Evolutionary conservation across 2,888 invertebrate genomes (phyloP).

Genomic region (Zhuqinia jingwanae): DNA sequence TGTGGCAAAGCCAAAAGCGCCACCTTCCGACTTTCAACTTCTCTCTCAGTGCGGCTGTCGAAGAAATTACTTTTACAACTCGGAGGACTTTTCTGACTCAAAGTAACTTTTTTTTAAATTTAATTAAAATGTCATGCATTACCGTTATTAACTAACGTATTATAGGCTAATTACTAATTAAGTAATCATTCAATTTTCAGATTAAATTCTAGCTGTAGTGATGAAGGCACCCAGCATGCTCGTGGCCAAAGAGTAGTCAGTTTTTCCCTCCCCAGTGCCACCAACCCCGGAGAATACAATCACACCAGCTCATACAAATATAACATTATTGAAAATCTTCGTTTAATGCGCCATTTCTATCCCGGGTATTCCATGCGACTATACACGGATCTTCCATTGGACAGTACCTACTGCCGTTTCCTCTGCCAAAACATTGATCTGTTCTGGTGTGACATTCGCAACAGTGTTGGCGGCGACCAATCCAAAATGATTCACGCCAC

Average conservation of each 20-base stretch:
- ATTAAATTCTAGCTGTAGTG: conserved; percentile 30
- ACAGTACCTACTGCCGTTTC: neutral
- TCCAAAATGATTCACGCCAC: neutral
- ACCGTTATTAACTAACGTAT: no score
- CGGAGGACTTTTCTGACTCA: neutral
- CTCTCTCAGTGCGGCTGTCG: conserved; percentile 10
- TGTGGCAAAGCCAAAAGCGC: neutral
- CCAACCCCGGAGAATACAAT: neutral
- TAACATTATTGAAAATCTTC: neutral
- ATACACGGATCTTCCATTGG: conserved; percentile 13
- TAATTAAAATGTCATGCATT: no score
- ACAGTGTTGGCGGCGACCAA: conserved; percentile 11
- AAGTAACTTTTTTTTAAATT: neutral
- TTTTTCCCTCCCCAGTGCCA: neutral
- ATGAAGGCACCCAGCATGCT: conserved; percentile 2
- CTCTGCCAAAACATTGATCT: conserved; percentile 32
- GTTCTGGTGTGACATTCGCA: conserved; percentile 39
- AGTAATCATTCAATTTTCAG: no score
- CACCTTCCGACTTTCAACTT: neutral
- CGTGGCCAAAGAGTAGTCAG: neutral
- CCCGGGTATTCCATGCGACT: conserved; percentile 17
- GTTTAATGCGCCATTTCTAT: neutral
- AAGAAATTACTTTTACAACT: neutral
- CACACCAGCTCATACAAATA: neutral
- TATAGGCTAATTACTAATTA: no score